Evolutionary conservation across 2,113 vertebrate genomes (phyloP).

Genomic region (Lichenostomus cassidix): DNA sequence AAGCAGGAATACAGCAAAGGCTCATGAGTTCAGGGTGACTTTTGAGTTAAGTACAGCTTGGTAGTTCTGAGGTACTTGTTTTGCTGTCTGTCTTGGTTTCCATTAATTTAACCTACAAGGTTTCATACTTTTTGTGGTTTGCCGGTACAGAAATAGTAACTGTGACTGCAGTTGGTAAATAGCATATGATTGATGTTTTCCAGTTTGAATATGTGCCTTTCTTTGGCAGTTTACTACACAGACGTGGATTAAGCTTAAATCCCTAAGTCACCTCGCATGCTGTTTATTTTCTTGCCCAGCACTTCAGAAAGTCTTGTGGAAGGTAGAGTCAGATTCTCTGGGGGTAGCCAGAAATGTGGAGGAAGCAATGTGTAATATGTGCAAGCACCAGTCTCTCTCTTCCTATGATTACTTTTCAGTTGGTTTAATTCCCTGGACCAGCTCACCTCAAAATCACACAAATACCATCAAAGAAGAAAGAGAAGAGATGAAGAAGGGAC

Average conservation of each 20-base stretch:
- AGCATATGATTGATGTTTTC: background rate
- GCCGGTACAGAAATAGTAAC: background rate
- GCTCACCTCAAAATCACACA: background rate
- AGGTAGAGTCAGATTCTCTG: background rate
- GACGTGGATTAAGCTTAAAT: background rate
- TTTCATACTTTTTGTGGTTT: background rate
- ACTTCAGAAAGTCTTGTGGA: background rate
- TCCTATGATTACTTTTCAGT: background rate
- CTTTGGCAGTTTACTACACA: background rate
- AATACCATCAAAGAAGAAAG: background rate
- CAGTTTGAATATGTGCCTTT: background rate
- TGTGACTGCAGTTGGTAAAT: background rate
- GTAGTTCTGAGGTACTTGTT: background rate
- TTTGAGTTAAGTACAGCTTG: background rate
- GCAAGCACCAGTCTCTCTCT: background rate
- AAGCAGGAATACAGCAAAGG: rapidly evolving
- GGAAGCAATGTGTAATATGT: background rate
- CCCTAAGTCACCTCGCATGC: rapidly evolving
- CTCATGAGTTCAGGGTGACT: background rate
- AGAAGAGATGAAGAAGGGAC: background rate
- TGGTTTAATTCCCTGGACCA: background rate
- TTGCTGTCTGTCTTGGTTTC: background rate
- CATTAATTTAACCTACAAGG: background rate
- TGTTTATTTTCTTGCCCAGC: background rate
- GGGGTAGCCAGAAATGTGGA: background rate